Percentiles rank a stretch among this genome's conserved stretches.
phyloP scores from a whole-genome alignment of 2,113 vertebrate genomes.

The Setophaga kirtlandii region DNA sequence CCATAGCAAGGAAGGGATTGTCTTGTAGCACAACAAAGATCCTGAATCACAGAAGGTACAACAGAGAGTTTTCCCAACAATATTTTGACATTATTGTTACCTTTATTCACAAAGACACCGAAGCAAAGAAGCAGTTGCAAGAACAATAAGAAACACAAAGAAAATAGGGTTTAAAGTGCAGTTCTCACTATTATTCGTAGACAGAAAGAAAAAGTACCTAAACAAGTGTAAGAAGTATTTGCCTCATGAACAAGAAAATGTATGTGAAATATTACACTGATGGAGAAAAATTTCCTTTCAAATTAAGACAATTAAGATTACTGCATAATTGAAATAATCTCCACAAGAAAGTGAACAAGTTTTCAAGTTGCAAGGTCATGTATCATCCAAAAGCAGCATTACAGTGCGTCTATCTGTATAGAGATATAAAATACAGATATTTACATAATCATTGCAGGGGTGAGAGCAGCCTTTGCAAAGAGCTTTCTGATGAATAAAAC shows the following conservation, averaged over 20 bases:
- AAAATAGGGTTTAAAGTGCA: not conserved
- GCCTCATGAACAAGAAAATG: not conserved
- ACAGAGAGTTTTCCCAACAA: not conserved
- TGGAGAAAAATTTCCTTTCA: not conserved
- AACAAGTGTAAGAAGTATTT: not conserved
- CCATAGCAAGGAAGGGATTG: not conserved
- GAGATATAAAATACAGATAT: not conserved
- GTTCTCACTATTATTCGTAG: not conserved
- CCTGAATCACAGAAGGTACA: not conserved
- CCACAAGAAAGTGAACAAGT: not conserved
- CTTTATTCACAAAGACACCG: not conserved
- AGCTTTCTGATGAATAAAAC: not conserved
- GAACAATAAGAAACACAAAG: not conserved
- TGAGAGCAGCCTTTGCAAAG: not conserved
- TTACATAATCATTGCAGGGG: not conserved
- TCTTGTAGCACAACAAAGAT: not conserved
- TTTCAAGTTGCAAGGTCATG: not conserved
- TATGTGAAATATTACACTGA: not conserved
- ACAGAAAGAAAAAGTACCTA: not conserved
- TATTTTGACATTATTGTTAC: not conserved
- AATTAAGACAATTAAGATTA: not conserved
- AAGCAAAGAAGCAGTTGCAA: not conserved
- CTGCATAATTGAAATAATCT: not conserved
- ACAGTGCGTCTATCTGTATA: not conserved
- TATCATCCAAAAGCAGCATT: not conserved